These are phyloP conservation scores for Neodon shergylaensis DNA, from an alignment of 2,113 vertebrate species.

Conservation along the genomic window DNA sequence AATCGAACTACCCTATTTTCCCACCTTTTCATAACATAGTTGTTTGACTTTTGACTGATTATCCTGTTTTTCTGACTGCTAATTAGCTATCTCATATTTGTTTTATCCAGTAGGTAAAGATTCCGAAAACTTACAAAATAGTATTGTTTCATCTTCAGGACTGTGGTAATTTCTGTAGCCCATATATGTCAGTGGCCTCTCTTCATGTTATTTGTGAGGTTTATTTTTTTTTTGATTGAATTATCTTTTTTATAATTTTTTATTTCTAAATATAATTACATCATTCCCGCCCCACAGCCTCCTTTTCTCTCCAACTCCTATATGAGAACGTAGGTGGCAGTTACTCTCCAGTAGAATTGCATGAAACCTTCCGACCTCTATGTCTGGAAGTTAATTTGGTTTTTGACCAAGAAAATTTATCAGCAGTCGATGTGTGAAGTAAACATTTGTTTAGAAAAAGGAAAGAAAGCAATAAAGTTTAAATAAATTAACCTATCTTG, in stretches of 20 bases:
- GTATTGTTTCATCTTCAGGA: neutral
- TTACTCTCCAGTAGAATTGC: neutral
- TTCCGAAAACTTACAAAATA: no score
- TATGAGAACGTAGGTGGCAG: neutral
- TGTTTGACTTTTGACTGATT: neutral
- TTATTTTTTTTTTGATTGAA: neutral
- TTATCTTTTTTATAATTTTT: no score
- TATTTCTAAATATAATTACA: neutral
- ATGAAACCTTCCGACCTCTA: neutral
- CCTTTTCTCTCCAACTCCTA: neutral
- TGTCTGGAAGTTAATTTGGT: neutral
- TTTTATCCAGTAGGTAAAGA: neutral
- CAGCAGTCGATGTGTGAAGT: neutral
- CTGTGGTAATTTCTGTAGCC: no score
- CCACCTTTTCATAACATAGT: neutral
- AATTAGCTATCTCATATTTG: neutral
- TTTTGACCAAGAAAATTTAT: neutral
- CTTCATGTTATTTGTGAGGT: neutral
- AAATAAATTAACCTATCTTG: neutral
- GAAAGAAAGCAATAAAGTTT: neutral
- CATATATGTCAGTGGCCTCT: neutral
- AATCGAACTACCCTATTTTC: neutral
- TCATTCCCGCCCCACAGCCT: neutral
- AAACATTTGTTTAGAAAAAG: neutral
- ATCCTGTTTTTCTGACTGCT: neutral